These are phyloP conservation scores for Echinometra lucunter DNA, from an alignment of 53 echinoderm and acorn worm species.

Conservation along the genomic window DNA sequence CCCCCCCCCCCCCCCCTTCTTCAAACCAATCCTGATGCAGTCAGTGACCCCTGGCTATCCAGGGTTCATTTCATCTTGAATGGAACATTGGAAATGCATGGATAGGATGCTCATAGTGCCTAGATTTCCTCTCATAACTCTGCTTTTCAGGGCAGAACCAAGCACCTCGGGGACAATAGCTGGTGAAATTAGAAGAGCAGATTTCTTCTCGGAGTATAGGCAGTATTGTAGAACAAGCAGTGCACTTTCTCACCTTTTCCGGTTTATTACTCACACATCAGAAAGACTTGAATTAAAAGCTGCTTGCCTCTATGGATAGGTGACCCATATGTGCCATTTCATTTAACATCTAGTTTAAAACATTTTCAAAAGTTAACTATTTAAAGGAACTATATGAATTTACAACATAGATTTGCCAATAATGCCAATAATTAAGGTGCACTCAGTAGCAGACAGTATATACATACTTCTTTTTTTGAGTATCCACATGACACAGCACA, in stretches of 20 bases:
- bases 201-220: not conserved
- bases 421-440: too few species aligned
- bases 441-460: too few species aligned
- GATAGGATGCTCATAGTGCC: conserved; percentile 24
- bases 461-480: too few species aligned
- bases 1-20: not conserved
- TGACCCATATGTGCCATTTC: too few species aligned
- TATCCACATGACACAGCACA: too few species aligned
- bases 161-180: conserved; percentile 19
- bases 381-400: too few species aligned
- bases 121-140: conserved; percentile 41
- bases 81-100: not conserved
- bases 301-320: not conserved
- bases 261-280: not conserved
- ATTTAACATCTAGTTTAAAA: too few species aligned
- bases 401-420: too few species aligned
- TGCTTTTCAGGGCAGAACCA: conserved; percentile 41
- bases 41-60: not conserved
- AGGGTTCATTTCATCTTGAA: conserved; percentile 28
- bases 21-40: not conserved
- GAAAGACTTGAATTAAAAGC: not conserved
- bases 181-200: not conserved
- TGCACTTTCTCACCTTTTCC: conserved; percentile 35
- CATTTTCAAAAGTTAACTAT: too few species aligned
- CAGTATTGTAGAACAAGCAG: not conserved